Percentiles rank a stretch among this genome's conserved stretches.
Conservation (phyloP, 2,888 invertebrate species). For the Fabriciana adippe region DNA sequence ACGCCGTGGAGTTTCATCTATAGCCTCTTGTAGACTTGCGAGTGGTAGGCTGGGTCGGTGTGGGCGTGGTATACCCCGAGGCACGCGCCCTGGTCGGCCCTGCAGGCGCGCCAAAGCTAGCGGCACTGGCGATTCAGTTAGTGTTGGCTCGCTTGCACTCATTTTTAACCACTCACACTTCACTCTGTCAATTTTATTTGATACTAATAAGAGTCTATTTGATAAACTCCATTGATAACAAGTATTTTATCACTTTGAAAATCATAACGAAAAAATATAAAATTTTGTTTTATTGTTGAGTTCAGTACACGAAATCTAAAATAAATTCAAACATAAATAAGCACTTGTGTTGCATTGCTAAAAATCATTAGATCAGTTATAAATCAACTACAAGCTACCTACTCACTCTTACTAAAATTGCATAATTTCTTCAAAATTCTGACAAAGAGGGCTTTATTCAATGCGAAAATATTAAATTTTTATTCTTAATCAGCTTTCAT, state of each 20-base stretch:
- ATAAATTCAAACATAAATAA: not conserved
- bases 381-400: too few species aligned
- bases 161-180: constrained; percentile 52
- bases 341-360: constrained; percentile 19
- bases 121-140: constrained; percentile 78
- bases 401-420: too few species aligned
- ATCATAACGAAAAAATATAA: constrained; percentile 18
- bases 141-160: constrained; percentile 71
- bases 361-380: too few species aligned
- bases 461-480: too few species aligned
- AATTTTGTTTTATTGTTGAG: not conserved
- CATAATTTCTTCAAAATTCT: too few species aligned
- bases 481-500: not conserved
- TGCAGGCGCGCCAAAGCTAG: constrained; percentile 72
- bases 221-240: constrained; percentile 27
- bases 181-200: constrained; percentile 43
- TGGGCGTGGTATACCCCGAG: constrained; percentile 61
- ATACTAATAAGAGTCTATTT: constrained; percentile 43
- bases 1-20: constrained; percentile 70
- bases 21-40: constrained; percentile 73
- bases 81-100: constrained; percentile 59
- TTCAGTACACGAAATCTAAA: not conserved
- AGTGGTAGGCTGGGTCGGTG: constrained; percentile 74
- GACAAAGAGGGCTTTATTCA: too few species aligned
- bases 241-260: constrained; percentile 17